These are phyloP conservation scores for Hestina assimilis DNA, from an alignment of 1,140 invertebrate species.

Conservation along the genomic window DNA sequence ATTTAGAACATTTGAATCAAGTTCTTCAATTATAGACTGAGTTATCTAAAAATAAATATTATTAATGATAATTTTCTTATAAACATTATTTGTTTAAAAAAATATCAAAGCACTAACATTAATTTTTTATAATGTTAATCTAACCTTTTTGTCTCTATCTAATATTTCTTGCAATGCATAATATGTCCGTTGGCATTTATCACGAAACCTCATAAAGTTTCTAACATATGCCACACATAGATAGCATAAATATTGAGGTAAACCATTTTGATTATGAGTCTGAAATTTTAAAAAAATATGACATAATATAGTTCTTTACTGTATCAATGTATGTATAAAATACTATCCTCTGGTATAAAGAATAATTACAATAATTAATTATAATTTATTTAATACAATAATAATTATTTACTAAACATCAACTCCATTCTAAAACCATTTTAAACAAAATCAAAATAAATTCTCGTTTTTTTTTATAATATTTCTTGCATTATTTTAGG, in stretches of 20 bases:
- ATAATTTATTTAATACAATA: too few relatives aligned
- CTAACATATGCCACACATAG: constrained; percentile 49
- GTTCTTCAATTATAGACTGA: constrained; percentile 34
- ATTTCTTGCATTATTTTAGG: too few relatives aligned
- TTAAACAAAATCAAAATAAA: too few relatives aligned
- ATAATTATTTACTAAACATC: too few relatives aligned
- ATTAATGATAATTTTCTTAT: too few relatives aligned
- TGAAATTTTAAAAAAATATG: constrained; percentile 31
- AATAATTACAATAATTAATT: too few relatives aligned
- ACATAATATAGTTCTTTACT: not conserved
- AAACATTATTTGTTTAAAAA: too few relatives aligned
- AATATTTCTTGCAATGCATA: constrained; percentile 54
- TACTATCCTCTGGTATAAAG: too few relatives aligned
- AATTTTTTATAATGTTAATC: not conserved
- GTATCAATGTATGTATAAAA: too few relatives aligned
- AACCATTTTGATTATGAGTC: constrained; percentile 41
- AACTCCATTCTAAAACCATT: too few relatives aligned
- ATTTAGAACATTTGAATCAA: constrained; percentile 38
- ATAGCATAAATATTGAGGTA: constrained; percentile 56
- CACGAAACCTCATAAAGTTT: constrained; percentile 51
- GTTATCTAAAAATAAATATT: constrained; percentile 46
- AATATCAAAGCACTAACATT: not conserved
- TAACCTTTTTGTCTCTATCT: constrained; percentile 49
- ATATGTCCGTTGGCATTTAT: constrained; percentile 59
- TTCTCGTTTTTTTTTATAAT: too few relatives aligned